Evolutionary conservation across 1,140 invertebrate genomes (phyloP), one percentile per base, ranked within the genome.

Genomic region (Lamellibrachia luymesi): DNA sequence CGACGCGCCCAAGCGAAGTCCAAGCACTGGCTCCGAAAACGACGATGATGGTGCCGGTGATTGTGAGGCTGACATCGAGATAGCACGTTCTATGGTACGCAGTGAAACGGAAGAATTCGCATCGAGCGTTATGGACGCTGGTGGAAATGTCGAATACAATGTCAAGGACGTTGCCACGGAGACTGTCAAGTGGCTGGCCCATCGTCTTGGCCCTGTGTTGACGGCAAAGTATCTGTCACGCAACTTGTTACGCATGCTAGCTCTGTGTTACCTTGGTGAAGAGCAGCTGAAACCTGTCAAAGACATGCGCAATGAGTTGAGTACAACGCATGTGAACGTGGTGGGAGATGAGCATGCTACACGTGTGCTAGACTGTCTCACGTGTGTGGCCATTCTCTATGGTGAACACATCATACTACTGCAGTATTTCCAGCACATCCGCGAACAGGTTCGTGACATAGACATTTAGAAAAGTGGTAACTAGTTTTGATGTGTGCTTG

Each of bases 391-490:
- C 93, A 97, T 97, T 94, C 97, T 99, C 94, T 92, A 92, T n/a
- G 99, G 98, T 91, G 98, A 99, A 95, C 98, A 99, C 95, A 97
- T 99, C 91, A 98, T 99, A 94, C 97, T 99, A 64, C 96, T 98
- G 64, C 99, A 99, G 96, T 99, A 99, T 96, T 97, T 99, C 92
- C 98, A 98, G 1, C 98, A 99, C 95, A 98, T 98, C 96, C 97
- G 92, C 10, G 92, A 92, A 92, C 27, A 51, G 92, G 92, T 92
- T 10, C 17, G 52, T 52, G 25, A 4, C 38, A 38, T 38, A 38
- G 38, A 38, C 38, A 38, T 56, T 17, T 17, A 80, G 64, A 80
- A 22, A 80, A 80, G 64, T 80, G 25, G 7, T 80, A 22, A 22
- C 8, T 17, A 80, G 64, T 38, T 38, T 38, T 38, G 38, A 38